These are phyloP conservation scores for Myiozetetes cayanensis DNA, from an alignment of 2,113 vertebrate species.

Conservation along the genomic window DNA sequence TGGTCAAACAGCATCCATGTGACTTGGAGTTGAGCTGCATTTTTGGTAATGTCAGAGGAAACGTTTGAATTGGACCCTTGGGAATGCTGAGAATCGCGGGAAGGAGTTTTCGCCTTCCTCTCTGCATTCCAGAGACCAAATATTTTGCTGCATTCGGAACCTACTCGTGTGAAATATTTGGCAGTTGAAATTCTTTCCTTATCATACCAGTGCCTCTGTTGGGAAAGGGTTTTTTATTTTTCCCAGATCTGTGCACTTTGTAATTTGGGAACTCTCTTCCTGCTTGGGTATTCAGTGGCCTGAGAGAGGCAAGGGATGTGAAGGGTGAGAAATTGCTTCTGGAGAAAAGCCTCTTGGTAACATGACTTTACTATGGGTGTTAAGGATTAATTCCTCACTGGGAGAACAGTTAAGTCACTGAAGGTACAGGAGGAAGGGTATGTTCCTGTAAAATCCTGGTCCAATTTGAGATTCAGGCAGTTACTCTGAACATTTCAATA, in stretches of 20 bases:
- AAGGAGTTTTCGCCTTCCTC: constrained; percentile 20
- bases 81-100: constrained; percentile 46
- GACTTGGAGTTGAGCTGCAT: background rate
- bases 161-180: constrained; percentile 12
- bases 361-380: rapidly evolving
- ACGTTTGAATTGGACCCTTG: background rate
- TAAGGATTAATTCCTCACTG: background rate
- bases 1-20: background rate
- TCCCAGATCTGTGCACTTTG: background rate
- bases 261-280: background rate
- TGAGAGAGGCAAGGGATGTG: background rate
- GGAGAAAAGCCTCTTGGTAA: background rate
- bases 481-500: background rate
- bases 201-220: background rate
- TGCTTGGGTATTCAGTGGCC: background rate
- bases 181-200: constrained; percentile 25
- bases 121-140: constrained; percentile 36
- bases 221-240: background rate
- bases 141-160: constrained; percentile 19
- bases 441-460: background rate
- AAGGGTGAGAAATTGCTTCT: background rate
- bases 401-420: background rate
- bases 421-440: background rate
- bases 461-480: background rate
- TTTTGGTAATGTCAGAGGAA: constrained; percentile 24